phyloP scores from a whole-genome alignment of 2,113 vertebrate species.

The Atlantisia rogersi region DNA sequence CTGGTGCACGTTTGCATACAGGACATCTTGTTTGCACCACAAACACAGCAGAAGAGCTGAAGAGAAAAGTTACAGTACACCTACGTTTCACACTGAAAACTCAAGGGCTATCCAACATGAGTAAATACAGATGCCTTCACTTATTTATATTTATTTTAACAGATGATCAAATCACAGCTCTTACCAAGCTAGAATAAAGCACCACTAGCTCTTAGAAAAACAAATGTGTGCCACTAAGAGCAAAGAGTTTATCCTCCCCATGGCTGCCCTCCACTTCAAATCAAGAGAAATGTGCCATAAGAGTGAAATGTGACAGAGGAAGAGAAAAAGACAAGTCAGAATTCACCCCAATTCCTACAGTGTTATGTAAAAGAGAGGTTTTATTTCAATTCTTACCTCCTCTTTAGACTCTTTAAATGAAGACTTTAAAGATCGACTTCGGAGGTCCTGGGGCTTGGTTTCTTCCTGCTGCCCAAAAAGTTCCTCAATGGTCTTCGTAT shows the following conservation, averaged over 20 bases:
- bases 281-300: not conserved
- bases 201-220: constrained; percentile 8
- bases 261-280: not conserved
- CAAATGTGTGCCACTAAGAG: not conserved
- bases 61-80: not conserved
- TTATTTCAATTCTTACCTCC: constrained; percentile 81
- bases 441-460: not conserved
- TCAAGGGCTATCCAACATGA: not conserved
- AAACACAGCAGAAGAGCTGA: not conserved
- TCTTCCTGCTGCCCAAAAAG: constrained; percentile 96
- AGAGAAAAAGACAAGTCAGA: not conserved
- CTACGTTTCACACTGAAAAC: not conserved
- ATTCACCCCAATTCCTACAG: not conserved
- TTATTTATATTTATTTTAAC: not conserved
- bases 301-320: not conserved
- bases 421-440: constrained; percentile 72
- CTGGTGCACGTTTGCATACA: too few relatives aligned
- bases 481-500: constrained; percentile 91
- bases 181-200: not conserved
- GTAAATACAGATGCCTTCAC: not conserved
- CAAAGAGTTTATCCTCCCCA: not conserved
- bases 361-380: not conserved
- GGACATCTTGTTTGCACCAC: not conserved
- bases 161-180: not conserved
- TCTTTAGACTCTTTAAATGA: constrained; percentile 89